Conservation (phyloP, 2,888 invertebrate genomes). For the Megaustenia siamemsis region DNA sequence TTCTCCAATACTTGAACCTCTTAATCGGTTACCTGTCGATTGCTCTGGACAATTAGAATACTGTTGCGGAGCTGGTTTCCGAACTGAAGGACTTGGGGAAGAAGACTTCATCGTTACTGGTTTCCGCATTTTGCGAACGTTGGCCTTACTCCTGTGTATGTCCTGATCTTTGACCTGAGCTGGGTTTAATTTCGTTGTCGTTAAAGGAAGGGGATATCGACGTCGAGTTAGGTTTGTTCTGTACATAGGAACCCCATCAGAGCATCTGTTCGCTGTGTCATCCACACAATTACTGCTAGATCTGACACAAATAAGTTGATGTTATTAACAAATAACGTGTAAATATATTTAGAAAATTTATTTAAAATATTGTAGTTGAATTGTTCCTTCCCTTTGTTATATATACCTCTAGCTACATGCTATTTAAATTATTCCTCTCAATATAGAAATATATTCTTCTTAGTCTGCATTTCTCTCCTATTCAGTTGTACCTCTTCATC, state of each 20-base stretch:
- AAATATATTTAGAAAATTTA: neutral
- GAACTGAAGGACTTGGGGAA: neutral
- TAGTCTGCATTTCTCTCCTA: no score
- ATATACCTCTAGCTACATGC: no score
- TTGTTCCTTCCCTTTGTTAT: no score
- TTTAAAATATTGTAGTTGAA: no score
- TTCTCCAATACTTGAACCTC: neutral
- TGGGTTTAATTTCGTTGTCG: neutral
- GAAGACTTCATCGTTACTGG: neutral
- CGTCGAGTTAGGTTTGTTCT: neutral
- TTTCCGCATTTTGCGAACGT: no score
- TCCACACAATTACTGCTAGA: no score
- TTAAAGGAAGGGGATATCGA: neutral
- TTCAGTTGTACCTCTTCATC: no score
- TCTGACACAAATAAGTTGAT: neutral
- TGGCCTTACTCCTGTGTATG: neutral
- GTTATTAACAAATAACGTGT: neutral
- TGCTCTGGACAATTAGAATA: neutral
- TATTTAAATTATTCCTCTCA: no score
- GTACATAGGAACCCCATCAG: neutral
- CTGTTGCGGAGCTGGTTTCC: neutral
- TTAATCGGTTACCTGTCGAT: no score
- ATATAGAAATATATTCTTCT: no score
- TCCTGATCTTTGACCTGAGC: neutral
- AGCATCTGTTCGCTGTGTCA: neutral